Evolutionary conservation across 2,888 invertebrate genomes (phyloP), one percentile per base, ranked within the genome.

Genomic region (Ceramica pisi): DNA sequence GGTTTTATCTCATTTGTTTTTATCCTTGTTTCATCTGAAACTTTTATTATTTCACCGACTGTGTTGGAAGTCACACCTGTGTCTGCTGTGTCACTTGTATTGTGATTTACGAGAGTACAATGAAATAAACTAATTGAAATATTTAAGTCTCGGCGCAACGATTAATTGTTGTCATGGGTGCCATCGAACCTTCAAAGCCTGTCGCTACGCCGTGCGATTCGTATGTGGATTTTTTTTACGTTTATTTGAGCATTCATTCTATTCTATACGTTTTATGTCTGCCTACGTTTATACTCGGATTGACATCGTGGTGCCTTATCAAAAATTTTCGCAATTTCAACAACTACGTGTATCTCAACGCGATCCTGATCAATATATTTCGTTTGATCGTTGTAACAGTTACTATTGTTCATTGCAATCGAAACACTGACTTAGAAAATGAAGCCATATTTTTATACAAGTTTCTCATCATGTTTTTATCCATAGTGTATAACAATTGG

Each of bases 261-360:
- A 31, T 78, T 35, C 1, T 64, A 1, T 48, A 63, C 6, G n/a
- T 31, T 2, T 21, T 78, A 5, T 64, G 51, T 7, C 0, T 72
- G 0, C 19, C 48, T 19, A 10, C 56, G 6, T 75, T 80, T n/a
- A n/a, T 68, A 10, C 80, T 62, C 35, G 78, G 81, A 12, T 26
- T 78, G 23, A 50, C n/a, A 16, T 75, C 81, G 0, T 78, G 78
- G 81, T 75, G 57, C 10, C 12, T 78, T 12, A 61, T 78, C 3
- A 68, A 19, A 10, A 78, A 75, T 44, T 78, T 80, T n/a, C 78
- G 81, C 4, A 48, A 64, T 53, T 75, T 69, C 50, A 75, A 76
- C 26, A 81, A 78, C 51, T 78, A 57, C 19, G 69, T 75, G 9
- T 80, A 75, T n/a, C 44, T 78, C 14, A 79, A 72, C 26, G 63